These are phyloP conservation scores for Ligdia adustata DNA, from an alignment of 2,888 invertebrate species.

Conservation along the genomic window DNA sequence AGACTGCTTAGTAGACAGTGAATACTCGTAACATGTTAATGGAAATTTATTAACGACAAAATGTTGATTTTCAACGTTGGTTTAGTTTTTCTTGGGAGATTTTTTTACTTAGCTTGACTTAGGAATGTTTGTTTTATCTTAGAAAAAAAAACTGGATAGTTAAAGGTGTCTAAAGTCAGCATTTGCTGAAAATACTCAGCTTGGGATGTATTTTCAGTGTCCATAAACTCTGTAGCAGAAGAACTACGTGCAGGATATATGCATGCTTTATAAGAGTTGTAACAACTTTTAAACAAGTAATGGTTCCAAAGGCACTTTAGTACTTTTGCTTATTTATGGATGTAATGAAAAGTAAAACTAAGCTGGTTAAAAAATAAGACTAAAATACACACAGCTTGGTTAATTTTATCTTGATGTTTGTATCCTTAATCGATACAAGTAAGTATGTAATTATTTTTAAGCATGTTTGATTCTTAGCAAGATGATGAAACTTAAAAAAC, in stretches of 20 bases:
- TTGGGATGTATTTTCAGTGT: constrained; percentile 37
- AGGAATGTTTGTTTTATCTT: constrained; percentile 4
- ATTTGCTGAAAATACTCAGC: constrained; percentile 26
- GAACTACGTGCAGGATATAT: constrained; percentile 1
- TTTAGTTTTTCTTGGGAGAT: not conserved
- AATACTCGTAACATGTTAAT: too few species aligned
- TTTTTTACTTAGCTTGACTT: not conserved
- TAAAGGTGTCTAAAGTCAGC: not conserved
- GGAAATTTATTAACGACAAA: too few species aligned
- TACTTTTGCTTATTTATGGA: not conserved
- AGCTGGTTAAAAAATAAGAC: too few species aligned
- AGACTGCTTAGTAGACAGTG: too few species aligned
- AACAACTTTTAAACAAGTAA: constrained; percentile 29
- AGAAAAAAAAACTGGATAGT: constrained; percentile 23
- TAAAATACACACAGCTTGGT: too few species aligned
- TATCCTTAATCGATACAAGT: too few species aligned
- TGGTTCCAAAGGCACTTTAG: constrained; percentile 21
- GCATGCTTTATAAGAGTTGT: too few species aligned
- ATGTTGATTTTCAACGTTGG: not conserved
- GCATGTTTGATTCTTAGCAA: too few species aligned
- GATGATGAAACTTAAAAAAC: too few species aligned
- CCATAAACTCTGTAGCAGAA: constrained; percentile 33
- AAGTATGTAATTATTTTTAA: too few species aligned
- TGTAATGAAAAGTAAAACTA: too few species aligned
- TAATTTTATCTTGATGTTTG: too few species aligned